Conservation (phyloP, 1,140 invertebrate species). For the Brachystomella parvula region DNA sequence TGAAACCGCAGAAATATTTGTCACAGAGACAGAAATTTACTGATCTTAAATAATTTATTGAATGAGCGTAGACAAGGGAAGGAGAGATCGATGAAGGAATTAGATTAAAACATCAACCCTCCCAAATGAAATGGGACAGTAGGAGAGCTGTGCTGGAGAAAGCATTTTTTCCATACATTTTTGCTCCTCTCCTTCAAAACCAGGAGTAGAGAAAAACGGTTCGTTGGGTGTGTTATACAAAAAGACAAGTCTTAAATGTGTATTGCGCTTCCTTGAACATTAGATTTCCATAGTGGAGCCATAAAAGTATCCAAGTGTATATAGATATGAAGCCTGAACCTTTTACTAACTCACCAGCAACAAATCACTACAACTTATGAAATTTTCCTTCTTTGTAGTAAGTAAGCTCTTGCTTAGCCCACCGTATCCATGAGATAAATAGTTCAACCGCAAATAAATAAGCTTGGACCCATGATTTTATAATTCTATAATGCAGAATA, state of each 20-base stretch:
- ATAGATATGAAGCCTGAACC: not conserved
- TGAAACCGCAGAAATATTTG: too few species aligned
- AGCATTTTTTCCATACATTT: not conserved
- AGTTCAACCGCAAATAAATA: too few species aligned
- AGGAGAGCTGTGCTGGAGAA: not conserved
- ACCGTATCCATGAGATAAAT: too few species aligned
- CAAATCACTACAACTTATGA: conserved; percentile 34
- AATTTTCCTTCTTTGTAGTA: conserved; percentile 10
- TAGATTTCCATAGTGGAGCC: conserved; percentile 35
- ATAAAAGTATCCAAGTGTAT: conserved; percentile 34
- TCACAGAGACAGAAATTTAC: too few species aligned
- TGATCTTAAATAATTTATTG: too few species aligned
- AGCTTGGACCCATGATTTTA: too few species aligned
- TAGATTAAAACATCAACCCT: conserved; percentile 17
- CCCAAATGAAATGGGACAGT: conserved; percentile 20
- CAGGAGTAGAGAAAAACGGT: too few species aligned
- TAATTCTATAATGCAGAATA: too few species aligned
- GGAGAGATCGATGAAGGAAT: not conserved
- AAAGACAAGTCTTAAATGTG: conserved; percentile 9
- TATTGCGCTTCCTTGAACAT: conserved; percentile 26
- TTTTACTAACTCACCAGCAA: conserved; percentile 22
- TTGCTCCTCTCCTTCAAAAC: not conserved
- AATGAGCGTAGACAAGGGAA: too few species aligned
- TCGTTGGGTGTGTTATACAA: not conserved
- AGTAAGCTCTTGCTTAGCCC: too few species aligned